A percentile compares a stretch with the other conserved stretches of the same genome.
Evolutionary conservation across 2,888 invertebrate genomes (phyloP).

Genomic region (Corythucha ciliata): DNA sequence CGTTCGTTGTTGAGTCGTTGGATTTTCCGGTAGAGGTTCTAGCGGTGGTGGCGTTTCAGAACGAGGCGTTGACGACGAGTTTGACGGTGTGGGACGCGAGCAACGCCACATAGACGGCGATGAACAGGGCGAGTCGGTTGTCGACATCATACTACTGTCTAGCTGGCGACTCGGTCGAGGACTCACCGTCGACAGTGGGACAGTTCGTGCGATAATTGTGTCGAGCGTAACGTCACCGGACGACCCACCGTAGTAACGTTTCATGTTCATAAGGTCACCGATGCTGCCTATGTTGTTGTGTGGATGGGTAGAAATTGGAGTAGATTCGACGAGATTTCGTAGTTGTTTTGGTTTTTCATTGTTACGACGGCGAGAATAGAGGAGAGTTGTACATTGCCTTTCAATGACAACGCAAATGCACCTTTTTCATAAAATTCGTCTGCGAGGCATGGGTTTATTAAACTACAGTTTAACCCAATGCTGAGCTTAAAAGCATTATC

Average conservation of each 20-base stretch:
- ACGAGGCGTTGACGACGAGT: conserved; percentile 9
- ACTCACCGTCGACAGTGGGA: conserved; percentile 63
- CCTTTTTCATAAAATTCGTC: too few species aligned
- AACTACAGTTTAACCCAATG: too few species aligned
- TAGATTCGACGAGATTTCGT: too few species aligned
- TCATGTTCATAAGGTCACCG: conserved; percentile 68
- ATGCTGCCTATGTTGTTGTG: too few species aligned
- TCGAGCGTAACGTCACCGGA: conserved; percentile 60
- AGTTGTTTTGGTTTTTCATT: too few species aligned
- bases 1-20: conserved; percentile 47
- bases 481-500: too few species aligned
- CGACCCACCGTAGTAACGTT: conserved; percentile 59
- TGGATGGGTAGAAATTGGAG: too few species aligned
- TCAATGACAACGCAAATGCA: too few species aligned
- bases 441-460: too few species aligned
- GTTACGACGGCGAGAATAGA: too few species aligned
- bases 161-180: conserved; percentile 39
- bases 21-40: conserved; percentile 17
- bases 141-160: neutral
- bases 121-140: conserved; percentile 7
- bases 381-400: too few species aligned
- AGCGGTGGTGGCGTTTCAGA: neutral
- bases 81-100: conserved; percentile 13
- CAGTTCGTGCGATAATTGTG: conserved; percentile 58
- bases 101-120: conserved; percentile 16